Percentiles rank a stretch among this genome's conserved stretches.
Conservation (phyloP, 1,140 invertebrate species). For the Linepithema humile region DNA sequence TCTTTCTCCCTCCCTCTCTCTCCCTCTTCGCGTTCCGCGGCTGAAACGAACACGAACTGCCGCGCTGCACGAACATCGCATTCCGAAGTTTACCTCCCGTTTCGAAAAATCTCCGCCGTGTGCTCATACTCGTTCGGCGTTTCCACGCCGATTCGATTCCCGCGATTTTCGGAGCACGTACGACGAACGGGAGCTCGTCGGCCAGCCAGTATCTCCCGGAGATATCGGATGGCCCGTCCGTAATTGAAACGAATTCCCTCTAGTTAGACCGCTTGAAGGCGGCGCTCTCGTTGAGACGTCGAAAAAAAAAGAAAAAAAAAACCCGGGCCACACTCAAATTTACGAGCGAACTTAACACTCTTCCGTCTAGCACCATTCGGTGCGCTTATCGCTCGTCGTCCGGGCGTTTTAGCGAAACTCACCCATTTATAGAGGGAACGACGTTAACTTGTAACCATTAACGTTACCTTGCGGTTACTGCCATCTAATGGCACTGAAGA, state of each 20-base stretch:
- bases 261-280: conserved; percentile 20
- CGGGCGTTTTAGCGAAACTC: conserved; percentile 12
- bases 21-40: neutral
- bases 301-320: conserved; percentile 10
- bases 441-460: conserved; percentile 47
- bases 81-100: neutral
- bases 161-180: conserved; percentile 36
- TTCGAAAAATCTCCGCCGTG: conserved; percentile 33
- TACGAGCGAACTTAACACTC: conserved; percentile 45
- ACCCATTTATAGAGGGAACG: conserved; percentile 6
- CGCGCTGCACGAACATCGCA: neutral
- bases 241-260: conserved; percentile 49
- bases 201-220: neutral
- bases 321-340: conserved; percentile 3
- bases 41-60: neutral
- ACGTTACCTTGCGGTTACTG: conserved; percentile 9
- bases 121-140: neutral
- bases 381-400: conserved; percentile 39
- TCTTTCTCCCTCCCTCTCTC: too few relatives aligned
- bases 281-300: conserved; percentile 20
- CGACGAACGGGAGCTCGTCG: neutral
- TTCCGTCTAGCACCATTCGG: conserved; percentile 1
- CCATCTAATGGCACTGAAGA: conserved; percentile 6
- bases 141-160: neutral
- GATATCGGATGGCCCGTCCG: neutral